phyloP scores from a whole-genome alignment of 2,797 vertebrate genomes.

The Lepus oiostolus region DNA sequence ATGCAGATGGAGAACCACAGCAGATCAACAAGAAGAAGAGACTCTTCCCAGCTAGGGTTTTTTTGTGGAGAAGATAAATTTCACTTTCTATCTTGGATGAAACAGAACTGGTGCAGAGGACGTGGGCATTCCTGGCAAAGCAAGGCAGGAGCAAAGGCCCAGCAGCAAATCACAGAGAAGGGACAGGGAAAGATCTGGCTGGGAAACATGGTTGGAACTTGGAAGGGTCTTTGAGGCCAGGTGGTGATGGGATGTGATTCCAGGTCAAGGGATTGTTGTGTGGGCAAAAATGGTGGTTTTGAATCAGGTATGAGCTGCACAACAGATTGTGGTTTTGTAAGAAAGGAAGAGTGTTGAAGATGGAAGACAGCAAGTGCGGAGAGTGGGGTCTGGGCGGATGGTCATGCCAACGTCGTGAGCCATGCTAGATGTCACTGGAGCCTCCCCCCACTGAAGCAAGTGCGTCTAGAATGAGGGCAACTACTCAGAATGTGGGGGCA shows the following conservation, averaged over 20 bases:
- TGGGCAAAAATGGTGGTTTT: background rate
- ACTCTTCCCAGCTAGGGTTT: background rate
- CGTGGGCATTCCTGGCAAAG: constrained; percentile 16
- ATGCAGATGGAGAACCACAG: background rate
- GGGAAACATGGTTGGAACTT: background rate
- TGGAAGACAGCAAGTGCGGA: background rate
- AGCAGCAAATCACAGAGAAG: constrained; percentile 17
- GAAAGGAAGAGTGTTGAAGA: constrained; percentile 3
- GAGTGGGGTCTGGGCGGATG: background rate
- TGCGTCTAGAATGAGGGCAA: background rate
- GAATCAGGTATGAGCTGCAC: background rate
- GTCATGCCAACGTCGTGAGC: background rate
- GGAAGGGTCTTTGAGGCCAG: background rate
- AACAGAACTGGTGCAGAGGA: background rate
- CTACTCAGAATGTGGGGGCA: background rate
- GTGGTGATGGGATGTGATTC: background rate
- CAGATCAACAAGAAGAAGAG: background rate
- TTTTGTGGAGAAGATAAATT: constrained; percentile 47
- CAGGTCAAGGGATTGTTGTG: background rate
- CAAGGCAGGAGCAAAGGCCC: background rate
- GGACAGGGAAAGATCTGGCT: background rate
- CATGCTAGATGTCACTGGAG: background rate
- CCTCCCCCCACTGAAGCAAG: background rate
- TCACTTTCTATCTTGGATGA: background rate
- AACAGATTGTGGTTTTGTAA: constrained; percentile 1